Conservation (phyloP, 2,888 invertebrate genomes). For the Noctua janthina region DNA sequence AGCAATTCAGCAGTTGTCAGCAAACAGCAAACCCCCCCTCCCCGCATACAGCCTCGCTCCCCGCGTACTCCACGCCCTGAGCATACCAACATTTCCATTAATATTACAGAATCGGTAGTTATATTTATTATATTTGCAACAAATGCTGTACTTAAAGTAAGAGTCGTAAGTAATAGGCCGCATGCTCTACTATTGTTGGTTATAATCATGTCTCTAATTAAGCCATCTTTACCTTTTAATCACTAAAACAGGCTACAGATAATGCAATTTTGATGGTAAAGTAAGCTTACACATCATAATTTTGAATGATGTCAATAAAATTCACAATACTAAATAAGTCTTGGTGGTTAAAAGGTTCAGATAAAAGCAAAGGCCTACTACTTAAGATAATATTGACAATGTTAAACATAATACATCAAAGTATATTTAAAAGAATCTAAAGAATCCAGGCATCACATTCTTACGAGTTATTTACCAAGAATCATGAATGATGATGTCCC, state of each 20-base stretch:
- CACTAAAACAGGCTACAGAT: slow-evolving; percentile 26
- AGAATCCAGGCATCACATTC: slow-evolving; percentile 71
- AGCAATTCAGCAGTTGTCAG: slow-evolving; percentile 90
- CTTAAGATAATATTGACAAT: slow-evolving; percentile 64
- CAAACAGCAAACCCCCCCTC: slow-evolving; percentile 87
- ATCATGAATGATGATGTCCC: slow-evolving; percentile 77
- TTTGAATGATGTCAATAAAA: background rate
- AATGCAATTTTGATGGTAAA: slow-evolving; percentile 3
- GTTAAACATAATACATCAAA: slow-evolving; percentile 61
- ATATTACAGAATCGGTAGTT: slow-evolving; percentile 74
- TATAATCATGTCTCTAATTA: slow-evolving; percentile 32
- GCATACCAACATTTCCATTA: slow-evolving; percentile 89
- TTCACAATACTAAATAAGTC: slow-evolving; percentile 15
- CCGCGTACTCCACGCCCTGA: slow-evolving; percentile 88
- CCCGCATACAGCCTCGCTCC: slow-evolving; percentile 87
- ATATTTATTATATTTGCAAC: slow-evolving; percentile 59
- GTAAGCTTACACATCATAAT: slow-evolving; percentile 1
- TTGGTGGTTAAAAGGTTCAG: slow-evolving; percentile 38
- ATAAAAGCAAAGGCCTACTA: slow-evolving; percentile 62
- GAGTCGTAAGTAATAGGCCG: slow-evolving; percentile 64
- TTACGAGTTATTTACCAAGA: slow-evolving; percentile 81
- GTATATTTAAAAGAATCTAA: slow-evolving; percentile 56
- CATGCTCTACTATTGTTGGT: slow-evolving; percentile 44
- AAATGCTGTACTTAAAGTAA: slow-evolving; percentile 64
- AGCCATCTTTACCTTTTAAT: slow-evolving; percentile 38